Base-by-base conservation (phyloP, 2,113 vertebrate genomes). In the Apodemus sylvaticus region DNA sequence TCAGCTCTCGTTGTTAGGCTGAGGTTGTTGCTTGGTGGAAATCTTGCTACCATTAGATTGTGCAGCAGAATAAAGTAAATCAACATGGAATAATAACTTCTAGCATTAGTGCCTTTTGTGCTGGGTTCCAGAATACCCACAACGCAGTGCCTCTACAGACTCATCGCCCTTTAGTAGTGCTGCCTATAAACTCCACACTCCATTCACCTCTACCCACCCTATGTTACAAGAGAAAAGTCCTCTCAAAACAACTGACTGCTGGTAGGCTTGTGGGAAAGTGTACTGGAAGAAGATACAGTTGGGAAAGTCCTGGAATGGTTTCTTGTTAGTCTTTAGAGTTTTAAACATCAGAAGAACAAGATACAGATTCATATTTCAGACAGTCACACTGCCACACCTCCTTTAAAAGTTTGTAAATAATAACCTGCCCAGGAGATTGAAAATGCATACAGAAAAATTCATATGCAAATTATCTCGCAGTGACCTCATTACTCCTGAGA, bases 381-480 rank as follows among this genome's bases (percentile, higher is more conserved):
- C 5, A 86, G 9, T 77, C 51, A 10, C 60, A 39, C 68, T 90
- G 45, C 24, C 66, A 34, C 2, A 58, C 24, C 7, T 91, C 1
- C 31, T 20, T 60, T 10, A 19, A 85, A 20, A 78, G 58, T 78
- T n/a, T n/a, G n/a, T 29, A 89, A 88, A 26, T 89, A 79, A 24
- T 48, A 51, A 86, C 7, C 86, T 95, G 1, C 13, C 76, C 53
- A 53, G 58, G 71, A 79, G 73, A 76, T 53, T 77, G 4, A 88
- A 97, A 95, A 76, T 7, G 82, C 6, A n/a, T 77, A 36, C 29
- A 71, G 5, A 86, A 70, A 95, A 95, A 77, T n/a, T 79, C 74
- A 42, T n/a, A 22, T n/a, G 22, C 16, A n/a, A 71, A 53, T 77
- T 11, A 88, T 34, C n/a, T 26, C 12, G 66, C 2, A 58, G 4